Evolutionary conservation across 2,113 vertebrate species (phyloP).

Genomic region (Gallinago paraguaiae): DNA sequence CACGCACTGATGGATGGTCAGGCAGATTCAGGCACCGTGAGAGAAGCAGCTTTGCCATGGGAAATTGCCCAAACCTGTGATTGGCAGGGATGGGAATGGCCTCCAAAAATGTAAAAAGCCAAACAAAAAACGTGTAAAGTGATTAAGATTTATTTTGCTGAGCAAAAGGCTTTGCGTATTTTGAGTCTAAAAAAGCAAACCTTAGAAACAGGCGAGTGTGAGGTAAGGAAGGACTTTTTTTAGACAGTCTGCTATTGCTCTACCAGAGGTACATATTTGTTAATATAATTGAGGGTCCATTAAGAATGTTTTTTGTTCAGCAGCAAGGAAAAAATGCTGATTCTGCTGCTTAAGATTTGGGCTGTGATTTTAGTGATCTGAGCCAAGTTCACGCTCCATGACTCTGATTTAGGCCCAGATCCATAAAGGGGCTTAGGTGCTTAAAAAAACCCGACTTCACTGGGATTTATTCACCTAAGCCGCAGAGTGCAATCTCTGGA

Average conservation of each 20-base stretch:
- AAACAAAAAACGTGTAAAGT: not conserved
- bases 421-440: conserved; percentile 10
- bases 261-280: not conserved
- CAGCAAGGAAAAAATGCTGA: not conserved
- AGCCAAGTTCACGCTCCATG: not conserved
- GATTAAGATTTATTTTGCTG: not conserved
- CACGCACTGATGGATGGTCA: not conserved
- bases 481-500: not conserved
- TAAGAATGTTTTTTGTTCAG: not conserved
- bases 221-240: not conserved
- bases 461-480: not conserved
- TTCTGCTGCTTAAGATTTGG: not conserved
- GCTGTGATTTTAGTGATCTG: not conserved
- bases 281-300: not conserved
- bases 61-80: not conserved
- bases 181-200: not conserved
- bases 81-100: not conserved
- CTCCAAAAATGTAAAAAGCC: not conserved
- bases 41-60: not conserved
- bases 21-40: not conserved
- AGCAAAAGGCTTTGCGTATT: not conserved
- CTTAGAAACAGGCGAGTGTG: not conserved
- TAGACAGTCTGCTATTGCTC: not conserved
- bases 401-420: not conserved
- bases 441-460: not conserved